phyloP scores from a whole-genome alignment of 2,113 vertebrate genomes.

The Oreochromis spilurus region DNA sequence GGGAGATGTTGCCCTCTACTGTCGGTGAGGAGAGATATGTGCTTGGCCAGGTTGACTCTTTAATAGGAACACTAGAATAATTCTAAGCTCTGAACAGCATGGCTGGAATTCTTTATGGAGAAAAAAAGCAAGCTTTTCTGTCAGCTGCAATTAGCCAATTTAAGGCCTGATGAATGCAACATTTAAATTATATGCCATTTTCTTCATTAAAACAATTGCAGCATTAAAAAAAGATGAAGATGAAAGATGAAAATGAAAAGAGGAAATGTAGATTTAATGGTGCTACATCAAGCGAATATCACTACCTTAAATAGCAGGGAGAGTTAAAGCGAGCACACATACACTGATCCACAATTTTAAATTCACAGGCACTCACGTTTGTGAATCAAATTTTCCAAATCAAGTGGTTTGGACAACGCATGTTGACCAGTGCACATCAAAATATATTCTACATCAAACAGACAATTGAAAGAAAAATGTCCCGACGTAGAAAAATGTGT shows the following conservation, averaged over 20 bases:
- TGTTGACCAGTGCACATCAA: neutral
- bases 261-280: neutral
- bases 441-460: neutral
- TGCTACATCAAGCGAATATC: rapidly evolving
- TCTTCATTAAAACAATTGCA: neutral
- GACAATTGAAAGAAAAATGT: neutral
- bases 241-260: neutral
- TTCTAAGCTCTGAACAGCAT: neutral
- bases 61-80: neutral
- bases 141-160: neutral
- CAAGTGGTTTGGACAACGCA: neutral
- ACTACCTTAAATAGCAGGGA: neutral
- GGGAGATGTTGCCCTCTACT: neutral
- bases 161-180: neutral
- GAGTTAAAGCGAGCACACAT: neutral
- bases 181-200: neutral
- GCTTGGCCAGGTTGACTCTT: neutral
- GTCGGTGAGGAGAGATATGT: neutral
- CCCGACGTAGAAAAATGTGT: neutral
- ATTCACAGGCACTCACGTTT: rapidly evolving
- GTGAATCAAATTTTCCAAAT: neutral
- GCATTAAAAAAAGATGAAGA: neutral
- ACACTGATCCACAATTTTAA: neutral
- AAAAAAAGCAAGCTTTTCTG: neutral
- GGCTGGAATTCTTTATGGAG: neutral